Conservation (phyloP, 2,888 invertebrate species). For the Drosophila neotestacea region DNA sequence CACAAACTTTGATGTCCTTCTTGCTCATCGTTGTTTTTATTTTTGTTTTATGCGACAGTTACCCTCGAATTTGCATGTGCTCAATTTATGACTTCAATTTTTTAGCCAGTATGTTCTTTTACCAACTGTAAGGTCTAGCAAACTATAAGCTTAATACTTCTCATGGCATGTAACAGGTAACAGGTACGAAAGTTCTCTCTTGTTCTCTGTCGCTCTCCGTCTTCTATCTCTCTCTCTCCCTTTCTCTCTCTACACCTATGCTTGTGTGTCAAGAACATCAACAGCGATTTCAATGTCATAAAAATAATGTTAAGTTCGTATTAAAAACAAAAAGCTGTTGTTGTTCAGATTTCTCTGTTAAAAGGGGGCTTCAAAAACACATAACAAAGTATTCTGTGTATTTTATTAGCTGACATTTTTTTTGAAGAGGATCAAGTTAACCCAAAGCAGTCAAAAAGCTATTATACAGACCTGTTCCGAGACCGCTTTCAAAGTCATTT, state of each 20-base stretch:
- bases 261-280: conserved; percentile 29
- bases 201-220: conserved; percentile 1
- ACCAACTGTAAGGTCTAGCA: conserved; percentile 38
- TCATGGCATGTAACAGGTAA: conserved; percentile 54
- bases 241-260: background rate
- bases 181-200: conserved; percentile 1
- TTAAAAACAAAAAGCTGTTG: conserved; percentile 53
- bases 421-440: conserved; percentile 6
- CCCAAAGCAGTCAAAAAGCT: background rate
- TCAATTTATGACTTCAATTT: conserved; percentile 56
- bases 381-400: conserved; percentile 8
- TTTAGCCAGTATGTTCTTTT: conserved; percentile 22
- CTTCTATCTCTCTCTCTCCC: background rate
- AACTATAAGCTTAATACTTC: background rate
- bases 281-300: conserved; percentile 72
- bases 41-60: conserved; percentile 37
- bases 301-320: conserved; percentile 67
- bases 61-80: conserved; percentile 52
- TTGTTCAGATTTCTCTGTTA: conserved; percentile 33
- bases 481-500: background rate
- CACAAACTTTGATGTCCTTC: conserved; percentile 58
- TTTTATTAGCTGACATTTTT: conserved; percentile 17
- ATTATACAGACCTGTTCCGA: background rate
- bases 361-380: conserved; percentile 22
- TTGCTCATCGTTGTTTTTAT: conserved; percentile 27